Conservation (phyloP, 1,140 invertebrate species). For the Maconellicoccus hirsutus region DNA sequence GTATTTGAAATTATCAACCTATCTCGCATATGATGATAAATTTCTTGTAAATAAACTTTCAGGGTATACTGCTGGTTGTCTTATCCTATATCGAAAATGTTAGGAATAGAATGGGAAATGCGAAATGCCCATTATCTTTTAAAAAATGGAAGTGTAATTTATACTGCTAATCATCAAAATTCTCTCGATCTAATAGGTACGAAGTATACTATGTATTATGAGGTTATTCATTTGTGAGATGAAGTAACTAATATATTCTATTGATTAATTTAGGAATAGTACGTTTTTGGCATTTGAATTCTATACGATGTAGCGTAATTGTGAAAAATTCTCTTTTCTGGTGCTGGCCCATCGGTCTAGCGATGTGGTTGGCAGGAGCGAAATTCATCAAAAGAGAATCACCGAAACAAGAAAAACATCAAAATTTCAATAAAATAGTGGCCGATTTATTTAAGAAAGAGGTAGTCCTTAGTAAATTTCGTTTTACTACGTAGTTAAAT, state of each 20-base stretch:
- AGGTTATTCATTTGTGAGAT: no score
- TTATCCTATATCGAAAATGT: not conserved
- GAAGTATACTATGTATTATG: not conserved
- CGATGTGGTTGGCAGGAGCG: constrained; percentile 70
- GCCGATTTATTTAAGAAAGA: not conserved
- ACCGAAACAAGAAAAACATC: constrained; percentile 30
- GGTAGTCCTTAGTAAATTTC: not conserved
- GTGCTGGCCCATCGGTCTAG: constrained; percentile 74
- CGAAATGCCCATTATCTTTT: constrained; percentile 34
- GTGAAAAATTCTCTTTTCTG: constrained; percentile 79
- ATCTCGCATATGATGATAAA: no score
- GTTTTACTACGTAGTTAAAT: no score
- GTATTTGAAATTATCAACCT: no score
- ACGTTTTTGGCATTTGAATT: constrained; percentile 35
- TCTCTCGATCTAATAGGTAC: constrained; percentile 41
- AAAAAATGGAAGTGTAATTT: constrained; percentile 33
- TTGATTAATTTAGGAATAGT: constrained; percentile 31
- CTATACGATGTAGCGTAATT: constrained; percentile 35
- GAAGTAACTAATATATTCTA: not conserved
- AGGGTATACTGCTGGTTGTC: not conserved
- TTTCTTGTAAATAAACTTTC: not conserved
- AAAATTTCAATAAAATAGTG: not conserved
- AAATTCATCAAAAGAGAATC: constrained; percentile 70
- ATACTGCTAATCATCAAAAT: constrained; percentile 42
- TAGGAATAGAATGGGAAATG: constrained; percentile 38